phyloP scores from a whole-genome alignment of 2,113 vertebrate species.

The Plectropomus leopardus region DNA sequence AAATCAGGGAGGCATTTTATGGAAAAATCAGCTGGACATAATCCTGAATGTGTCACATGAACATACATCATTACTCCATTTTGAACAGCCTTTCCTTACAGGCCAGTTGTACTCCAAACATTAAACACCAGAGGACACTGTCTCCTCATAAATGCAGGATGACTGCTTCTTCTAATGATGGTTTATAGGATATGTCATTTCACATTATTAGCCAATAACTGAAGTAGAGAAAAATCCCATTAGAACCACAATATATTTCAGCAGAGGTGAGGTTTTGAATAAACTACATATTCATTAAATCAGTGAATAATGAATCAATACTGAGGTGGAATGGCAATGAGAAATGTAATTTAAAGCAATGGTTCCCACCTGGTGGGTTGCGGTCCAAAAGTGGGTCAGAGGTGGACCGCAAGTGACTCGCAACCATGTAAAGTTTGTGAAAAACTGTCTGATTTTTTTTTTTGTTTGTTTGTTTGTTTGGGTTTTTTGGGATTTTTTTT shows the following conservation, averaged over 20 bases:
- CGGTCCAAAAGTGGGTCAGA: too few relatives aligned
- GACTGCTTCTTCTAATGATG: background rate
- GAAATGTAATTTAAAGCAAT: background rate
- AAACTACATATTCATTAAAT: background rate
- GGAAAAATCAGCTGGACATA: background rate
- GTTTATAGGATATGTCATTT: background rate
- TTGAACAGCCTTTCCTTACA: slow-evolving; percentile 15
- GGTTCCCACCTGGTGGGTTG: too few relatives aligned
- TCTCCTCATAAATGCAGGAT: slow-evolving; percentile 49
- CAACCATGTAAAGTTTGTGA: too few relatives aligned
- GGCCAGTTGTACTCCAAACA: slow-evolving; percentile 7
- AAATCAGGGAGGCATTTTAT: background rate
- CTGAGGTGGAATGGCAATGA: background rate
- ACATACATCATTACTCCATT: slow-evolving; percentile 46
- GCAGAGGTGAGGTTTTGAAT: background rate
- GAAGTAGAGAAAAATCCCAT: background rate
- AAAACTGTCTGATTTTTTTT: too few relatives aligned
- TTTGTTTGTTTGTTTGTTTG: too few relatives aligned
- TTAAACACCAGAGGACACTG: slow-evolving; percentile 66
- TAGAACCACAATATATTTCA: background rate
- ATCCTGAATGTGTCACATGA: background rate
- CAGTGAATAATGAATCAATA: background rate
- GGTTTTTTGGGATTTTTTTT: too few relatives aligned
- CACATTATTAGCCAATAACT: slow-evolving; percentile 15
- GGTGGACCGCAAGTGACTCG: too few relatives aligned